Percentiles rank a stretch among this genome's conserved stretches.
Conservation (phyloP, 2,888 invertebrate genomes). For the Maniola hyperantus region DNA sequence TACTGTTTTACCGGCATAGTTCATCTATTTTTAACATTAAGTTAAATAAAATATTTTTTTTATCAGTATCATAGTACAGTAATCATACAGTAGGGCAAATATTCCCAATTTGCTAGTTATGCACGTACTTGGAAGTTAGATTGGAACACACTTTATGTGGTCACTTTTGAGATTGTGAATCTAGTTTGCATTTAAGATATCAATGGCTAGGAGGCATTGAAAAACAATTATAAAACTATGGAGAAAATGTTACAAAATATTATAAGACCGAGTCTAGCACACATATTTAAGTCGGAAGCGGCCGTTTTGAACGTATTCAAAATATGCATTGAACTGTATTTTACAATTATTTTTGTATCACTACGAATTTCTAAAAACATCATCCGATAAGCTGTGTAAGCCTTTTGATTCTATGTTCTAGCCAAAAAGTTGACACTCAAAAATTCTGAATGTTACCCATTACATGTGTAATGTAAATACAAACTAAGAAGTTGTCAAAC, state of each 20-base stretch:
- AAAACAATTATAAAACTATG: slow-evolving; percentile 28
- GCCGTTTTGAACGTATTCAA: slow-evolving; percentile 53
- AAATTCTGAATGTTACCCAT: not conserved
- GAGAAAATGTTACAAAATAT: slow-evolving; percentile 33
- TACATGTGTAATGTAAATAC: no score
- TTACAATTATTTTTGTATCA: slow-evolving; percentile 16
- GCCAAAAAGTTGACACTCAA: slow-evolving; percentile 21
- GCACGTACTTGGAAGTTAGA: not conserved
- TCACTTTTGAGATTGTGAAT: not conserved
- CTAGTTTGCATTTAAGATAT: slow-evolving; percentile 13
- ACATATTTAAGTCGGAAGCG: slow-evolving; percentile 45
- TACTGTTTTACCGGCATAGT: no score
- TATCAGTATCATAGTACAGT: not conserved
- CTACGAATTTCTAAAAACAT: slow-evolving; percentile 20
- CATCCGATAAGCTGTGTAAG: slow-evolving; percentile 55
- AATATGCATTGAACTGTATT: slow-evolving; percentile 20
- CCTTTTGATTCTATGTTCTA: slow-evolving; percentile 46
- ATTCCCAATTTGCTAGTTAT: not conserved
- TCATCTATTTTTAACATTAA: no score
- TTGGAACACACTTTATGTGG: not conserved
- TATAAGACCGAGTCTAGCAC: slow-evolving; percentile 38
- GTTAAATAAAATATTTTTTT: not conserved
- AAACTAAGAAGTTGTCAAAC: no score
- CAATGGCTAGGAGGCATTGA: slow-evolving; percentile 31
- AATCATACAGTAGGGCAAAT: not conserved